Evolutionary conservation across 2,888 invertebrate species (phyloP).

Genomic region (Rhamphomyia laevipes): DNA sequence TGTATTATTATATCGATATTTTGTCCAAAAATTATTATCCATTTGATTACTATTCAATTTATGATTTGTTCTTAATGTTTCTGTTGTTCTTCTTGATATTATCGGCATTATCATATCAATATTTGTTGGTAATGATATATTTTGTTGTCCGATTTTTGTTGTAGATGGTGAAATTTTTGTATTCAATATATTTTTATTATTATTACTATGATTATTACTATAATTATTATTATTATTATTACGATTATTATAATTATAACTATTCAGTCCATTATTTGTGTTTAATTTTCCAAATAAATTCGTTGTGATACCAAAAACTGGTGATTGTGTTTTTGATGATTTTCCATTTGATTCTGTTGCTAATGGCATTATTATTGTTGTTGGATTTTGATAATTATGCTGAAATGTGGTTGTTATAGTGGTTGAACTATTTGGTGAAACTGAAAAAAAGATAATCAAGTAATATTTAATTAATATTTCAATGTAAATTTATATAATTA

Average conservation of each 20-base stretch:
- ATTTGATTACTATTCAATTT: no score
- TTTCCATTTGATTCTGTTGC: conserved; percentile 5
- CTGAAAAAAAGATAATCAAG: conserved; percentile 12
- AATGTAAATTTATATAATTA: no score
- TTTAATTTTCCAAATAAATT: conserved; percentile 1
- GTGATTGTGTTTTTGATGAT: background rate
- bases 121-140: background rate
- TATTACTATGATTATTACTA: conserved; percentile 1
- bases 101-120: background rate
- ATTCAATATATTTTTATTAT: background rate
- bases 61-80: conserved; percentile 5
- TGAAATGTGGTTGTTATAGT: conserved; percentile 19
- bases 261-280: background rate
- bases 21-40: no score
- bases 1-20: no score
- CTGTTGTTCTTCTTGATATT: background rate
- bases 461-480: no score
- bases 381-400: conserved; percentile 10
- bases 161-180: conserved; percentile 12
- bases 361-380: conserved; percentile 14
- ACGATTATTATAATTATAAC: conserved; percentile 5
- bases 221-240: conserved; percentile 2
- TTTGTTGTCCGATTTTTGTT: conserved; percentile 3
- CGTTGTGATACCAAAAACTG: background rate
- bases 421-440: conserved; percentile 25